A percentile compares a stretch with the other conserved stretches of the same genome.
Conservation (phyloP, 2,888 invertebrate genomes). For the Junonia oenone region DNA sequence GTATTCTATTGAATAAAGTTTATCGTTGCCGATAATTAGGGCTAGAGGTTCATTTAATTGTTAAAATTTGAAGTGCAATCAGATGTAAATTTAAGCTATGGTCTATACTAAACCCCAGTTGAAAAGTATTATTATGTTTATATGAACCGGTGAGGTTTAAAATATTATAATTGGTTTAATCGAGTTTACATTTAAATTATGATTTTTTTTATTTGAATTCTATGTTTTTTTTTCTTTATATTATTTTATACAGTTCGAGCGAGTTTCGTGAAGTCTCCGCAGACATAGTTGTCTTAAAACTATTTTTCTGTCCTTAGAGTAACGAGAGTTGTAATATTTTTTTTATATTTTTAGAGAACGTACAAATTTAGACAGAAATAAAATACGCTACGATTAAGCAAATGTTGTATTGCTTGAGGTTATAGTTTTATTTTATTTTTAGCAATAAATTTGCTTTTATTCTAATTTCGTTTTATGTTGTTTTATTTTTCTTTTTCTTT, state of each 20-base stretch:
- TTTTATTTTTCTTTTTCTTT: slow-evolving; percentile 50
- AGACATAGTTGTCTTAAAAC: slow-evolving; percentile 1
- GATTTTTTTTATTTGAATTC: slow-evolving; percentile 70
- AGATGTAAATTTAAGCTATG: slow-evolving; percentile 70
- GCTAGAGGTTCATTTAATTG: slow-evolving; percentile 61
- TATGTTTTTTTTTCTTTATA: slow-evolving; percentile 68
- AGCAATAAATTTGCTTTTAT: slow-evolving; percentile 79
- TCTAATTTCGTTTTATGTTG: slow-evolving; percentile 63
- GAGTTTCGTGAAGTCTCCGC: background rate
- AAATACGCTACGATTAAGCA: slow-evolving; percentile 54
- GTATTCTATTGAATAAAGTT: slow-evolving; percentile 49
- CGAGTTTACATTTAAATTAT: slow-evolving; percentile 76
- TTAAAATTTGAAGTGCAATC: slow-evolving; percentile 75
- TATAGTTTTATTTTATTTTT: slow-evolving; percentile 74
- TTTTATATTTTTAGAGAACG: slow-evolving; percentile 62
- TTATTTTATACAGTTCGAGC: slow-evolving; percentile 53
- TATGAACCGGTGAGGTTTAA: slow-evolving; percentile 74
- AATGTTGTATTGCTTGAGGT: slow-evolving; percentile 70
- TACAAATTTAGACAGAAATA: slow-evolving; percentile 67
- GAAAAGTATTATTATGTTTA: slow-evolving; percentile 80
- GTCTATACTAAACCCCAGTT: slow-evolving; percentile 68
- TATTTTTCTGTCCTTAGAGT: slow-evolving; percentile 26
- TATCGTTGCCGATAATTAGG: slow-evolving; percentile 48
- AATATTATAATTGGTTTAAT: slow-evolving; percentile 76
- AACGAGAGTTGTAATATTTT: slow-evolving; percentile 33